phyloP scores from a whole-genome alignment of 2,113 vertebrate genomes.

The Paramisgurnus dabryanus region DNA sequence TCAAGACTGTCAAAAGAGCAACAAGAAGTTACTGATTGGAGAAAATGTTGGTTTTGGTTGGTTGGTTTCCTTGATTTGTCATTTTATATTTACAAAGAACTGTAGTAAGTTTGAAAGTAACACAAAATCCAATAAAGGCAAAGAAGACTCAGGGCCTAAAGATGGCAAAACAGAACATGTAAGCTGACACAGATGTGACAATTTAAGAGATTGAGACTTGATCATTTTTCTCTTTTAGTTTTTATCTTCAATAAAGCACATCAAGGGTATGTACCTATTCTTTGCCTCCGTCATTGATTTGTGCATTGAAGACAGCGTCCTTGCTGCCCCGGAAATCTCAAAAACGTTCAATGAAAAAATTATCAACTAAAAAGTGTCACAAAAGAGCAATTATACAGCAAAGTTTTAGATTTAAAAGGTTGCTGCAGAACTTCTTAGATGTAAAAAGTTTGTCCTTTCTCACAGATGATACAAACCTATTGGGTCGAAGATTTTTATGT shows the following conservation, averaged over 20 bases:
- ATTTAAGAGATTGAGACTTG: slow-evolving; percentile 22
- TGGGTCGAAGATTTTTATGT: neutral
- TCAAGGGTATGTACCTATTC: slow-evolving; percentile 15
- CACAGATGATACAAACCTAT: too few species aligned
- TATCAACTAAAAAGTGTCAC: neutral
- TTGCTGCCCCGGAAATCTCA: slow-evolving; percentile 23
- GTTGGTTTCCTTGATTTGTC: neutral
- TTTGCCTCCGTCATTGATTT: slow-evolving; percentile 30
- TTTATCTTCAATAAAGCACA: slow-evolving; percentile 43
- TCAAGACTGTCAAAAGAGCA: too few species aligned
- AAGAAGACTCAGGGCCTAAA: neutral
- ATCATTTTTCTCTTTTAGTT: slow-evolving; percentile 12
- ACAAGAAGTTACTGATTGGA: too few species aligned
- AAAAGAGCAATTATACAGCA: neutral
- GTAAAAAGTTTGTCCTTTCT: too few species aligned
- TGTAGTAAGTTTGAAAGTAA: neutral
- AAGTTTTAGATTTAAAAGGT: neutral
- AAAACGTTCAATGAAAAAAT: slow-evolving; percentile 24
- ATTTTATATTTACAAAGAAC: neutral
- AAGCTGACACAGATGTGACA: neutral
- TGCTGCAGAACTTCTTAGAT: neutral
- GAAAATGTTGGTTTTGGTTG: too few species aligned
- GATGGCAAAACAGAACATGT: neutral
- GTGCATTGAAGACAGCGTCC: slow-evolving; percentile 25
- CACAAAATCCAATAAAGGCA: neutral